Evolutionary conservation across 2,113 vertebrate species (phyloP).

Genomic region (Corvus moneduloides): DNA sequence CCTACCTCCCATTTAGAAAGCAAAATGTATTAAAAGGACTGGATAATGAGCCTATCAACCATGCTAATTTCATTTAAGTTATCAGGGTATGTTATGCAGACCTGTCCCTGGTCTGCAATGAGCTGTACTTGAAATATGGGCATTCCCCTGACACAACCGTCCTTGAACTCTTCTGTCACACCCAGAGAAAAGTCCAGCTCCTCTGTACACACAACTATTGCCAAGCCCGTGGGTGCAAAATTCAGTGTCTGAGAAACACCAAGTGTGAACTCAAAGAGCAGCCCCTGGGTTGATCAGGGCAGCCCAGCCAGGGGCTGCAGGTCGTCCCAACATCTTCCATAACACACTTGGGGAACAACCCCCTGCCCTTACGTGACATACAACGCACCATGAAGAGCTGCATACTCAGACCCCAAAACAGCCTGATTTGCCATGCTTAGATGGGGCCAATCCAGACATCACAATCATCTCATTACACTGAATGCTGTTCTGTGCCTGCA

Average conservation of each 20-base stretch:
- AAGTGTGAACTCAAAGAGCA: not conserved
- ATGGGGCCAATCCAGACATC: not conserved
- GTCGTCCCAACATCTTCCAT: not conserved
- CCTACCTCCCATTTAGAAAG: not conserved
- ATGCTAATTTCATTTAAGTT: not conserved
- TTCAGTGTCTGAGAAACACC: not conserved
- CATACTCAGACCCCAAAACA: not conserved
- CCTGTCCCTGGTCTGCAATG: not conserved
- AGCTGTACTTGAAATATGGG: rapidly evolving
- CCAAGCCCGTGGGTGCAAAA: not conserved
- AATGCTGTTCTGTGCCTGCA: not conserved
- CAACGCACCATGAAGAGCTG: rapidly evolving
- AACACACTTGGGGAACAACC: not conserved
- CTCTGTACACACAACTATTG: not conserved
- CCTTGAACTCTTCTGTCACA: not conserved
- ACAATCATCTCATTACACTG: not conserved
- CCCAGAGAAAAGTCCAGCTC: not conserved
- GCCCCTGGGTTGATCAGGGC: not conserved
- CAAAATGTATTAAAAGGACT: not conserved
- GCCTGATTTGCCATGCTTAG: rapidly evolving
- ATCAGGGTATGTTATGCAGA: not conserved
- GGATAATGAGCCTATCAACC: not conserved
- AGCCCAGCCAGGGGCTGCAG: not conserved
- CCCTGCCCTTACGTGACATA: not conserved
- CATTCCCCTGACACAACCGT: not conserved